Evolutionary conservation across 2,797 vertebrate species (phyloP), one percentile per base, ranked within the genome.

Genomic region (Enoplosus armatus): DNA sequence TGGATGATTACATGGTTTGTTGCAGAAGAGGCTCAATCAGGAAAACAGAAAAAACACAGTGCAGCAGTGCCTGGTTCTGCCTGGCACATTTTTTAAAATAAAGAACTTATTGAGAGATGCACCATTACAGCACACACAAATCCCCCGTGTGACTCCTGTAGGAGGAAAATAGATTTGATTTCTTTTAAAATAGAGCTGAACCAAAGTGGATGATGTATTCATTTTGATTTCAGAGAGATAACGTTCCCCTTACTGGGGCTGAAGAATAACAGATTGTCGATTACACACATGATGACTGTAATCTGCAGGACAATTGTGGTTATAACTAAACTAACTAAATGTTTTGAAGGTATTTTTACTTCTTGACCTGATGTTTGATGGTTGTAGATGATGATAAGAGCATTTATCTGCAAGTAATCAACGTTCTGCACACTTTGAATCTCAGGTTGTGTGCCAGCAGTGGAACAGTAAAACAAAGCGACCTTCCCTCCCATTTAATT

Each of bases 1-100:
- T 26, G 51, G 43, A 47, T 78, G 47, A 87, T 74, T 68, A 63
- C 15, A 70, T 2, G 69, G 53, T 63, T 84, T 79, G 61, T 48
- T 85, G 55, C 63, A 55, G 48, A 65, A 62, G 47, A 76, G 1
- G 50, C 43, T 80, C 58, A 66, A 33, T 67, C 53, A 51, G 61
- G 61, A 55, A 77, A 53, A 82, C 9, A 56, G 0, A 72, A 16
- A 59, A 24, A 27, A 1, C 41, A 54, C 31, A 43, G 64, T 1
- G 20, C 48, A 56, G 75, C 35, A 18, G 54, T 3, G 3, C 24
- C 54, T 47, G 47, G 50, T 35, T 63, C 66, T 53, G 35, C 51
- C 45, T 16, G 33, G 29, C 51, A 77, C 24, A 45, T 66, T 77
- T 74, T 58, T 39, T n/a, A n/a, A n/a, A 72, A 72, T 62, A 82